Evolutionary conservation across 2,113 vertebrate species (phyloP).

Genomic region (Sturnira hondurensis): DNA sequence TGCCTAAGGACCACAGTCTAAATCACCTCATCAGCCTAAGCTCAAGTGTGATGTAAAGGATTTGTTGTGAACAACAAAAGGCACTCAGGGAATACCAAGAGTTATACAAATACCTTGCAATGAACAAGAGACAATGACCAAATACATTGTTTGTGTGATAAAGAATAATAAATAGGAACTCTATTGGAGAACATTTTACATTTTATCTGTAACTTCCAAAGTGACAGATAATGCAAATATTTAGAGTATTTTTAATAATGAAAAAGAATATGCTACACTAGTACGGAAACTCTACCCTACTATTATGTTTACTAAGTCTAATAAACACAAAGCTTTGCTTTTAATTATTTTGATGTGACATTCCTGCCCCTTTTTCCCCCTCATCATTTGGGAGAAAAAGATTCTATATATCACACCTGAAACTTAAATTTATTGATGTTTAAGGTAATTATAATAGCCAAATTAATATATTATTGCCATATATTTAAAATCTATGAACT

Average conservation of each 20-base stretch:
- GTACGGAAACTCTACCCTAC: background rate
- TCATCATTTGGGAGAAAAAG: background rate
- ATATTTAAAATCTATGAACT: background rate
- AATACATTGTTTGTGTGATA: background rate
- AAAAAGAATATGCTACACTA: background rate
- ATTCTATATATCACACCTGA: background rate
- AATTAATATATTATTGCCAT: background rate
- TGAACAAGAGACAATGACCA: background rate
- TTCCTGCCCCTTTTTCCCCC: background rate
- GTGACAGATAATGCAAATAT: background rate
- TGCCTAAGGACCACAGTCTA: background rate
- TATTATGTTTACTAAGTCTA: background rate
- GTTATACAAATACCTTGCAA: background rate
- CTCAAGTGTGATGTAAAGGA: background rate
- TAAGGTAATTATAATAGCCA: background rate
- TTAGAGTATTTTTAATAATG: background rate
- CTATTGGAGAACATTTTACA: background rate
- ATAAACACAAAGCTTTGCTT: background rate
- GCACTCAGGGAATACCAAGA: background rate
- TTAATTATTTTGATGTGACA: background rate
- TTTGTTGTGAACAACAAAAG: background rate
- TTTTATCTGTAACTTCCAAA: background rate
- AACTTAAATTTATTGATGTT: background rate
- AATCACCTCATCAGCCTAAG: background rate
- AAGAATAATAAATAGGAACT: background rate